These are phyloP conservation scores for Arge pagana DNA, from an alignment of 2,888 invertebrate genomes.

Conservation along the genomic window DNA sequence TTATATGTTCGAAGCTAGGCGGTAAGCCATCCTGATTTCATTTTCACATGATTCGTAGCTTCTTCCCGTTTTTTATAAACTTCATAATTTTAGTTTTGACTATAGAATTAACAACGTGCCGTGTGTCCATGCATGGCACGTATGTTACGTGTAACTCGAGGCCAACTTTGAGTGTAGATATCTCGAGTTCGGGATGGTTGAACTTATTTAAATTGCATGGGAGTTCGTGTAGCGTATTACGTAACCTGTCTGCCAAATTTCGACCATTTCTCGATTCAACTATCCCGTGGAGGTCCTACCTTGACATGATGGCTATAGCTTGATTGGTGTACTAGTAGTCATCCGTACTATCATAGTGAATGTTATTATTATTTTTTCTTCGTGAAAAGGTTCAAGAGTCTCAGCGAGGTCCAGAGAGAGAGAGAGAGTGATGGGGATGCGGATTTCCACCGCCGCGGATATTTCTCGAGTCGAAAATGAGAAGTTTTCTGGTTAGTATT, in stretches of 20 bases:
- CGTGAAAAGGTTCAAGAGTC: too few species aligned
- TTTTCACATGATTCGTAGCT: constrained; percentile 3
- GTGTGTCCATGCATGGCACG: not conserved
- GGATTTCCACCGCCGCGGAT: too few species aligned
- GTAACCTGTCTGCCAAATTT: constrained; percentile 11
- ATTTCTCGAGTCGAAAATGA: too few species aligned
- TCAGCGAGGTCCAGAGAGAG: too few species aligned
- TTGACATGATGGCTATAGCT: too few species aligned
- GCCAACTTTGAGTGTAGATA: constrained; percentile 1
- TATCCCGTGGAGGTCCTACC: too few species aligned
- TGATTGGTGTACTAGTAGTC: too few species aligned
- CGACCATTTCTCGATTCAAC: too few species aligned
- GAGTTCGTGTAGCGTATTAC: not conserved
- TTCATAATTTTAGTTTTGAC: constrained; percentile 1
- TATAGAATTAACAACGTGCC: not conserved
- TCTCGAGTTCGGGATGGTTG: constrained; percentile 3
- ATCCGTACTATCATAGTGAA: too few species aligned
- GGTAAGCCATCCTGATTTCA: not conserved
- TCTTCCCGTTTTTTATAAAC: not conserved
- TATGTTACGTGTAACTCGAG: not conserved
- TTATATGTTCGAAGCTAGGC: not conserved
- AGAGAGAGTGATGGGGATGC: too few species aligned
- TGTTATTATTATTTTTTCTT: too few species aligned
- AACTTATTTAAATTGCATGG: constrained; percentile 19
- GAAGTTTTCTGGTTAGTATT: constrained; percentile 44